phyloP scores from a whole-genome alignment of 2,888 invertebrate species.

The Blera fallax region DNA sequence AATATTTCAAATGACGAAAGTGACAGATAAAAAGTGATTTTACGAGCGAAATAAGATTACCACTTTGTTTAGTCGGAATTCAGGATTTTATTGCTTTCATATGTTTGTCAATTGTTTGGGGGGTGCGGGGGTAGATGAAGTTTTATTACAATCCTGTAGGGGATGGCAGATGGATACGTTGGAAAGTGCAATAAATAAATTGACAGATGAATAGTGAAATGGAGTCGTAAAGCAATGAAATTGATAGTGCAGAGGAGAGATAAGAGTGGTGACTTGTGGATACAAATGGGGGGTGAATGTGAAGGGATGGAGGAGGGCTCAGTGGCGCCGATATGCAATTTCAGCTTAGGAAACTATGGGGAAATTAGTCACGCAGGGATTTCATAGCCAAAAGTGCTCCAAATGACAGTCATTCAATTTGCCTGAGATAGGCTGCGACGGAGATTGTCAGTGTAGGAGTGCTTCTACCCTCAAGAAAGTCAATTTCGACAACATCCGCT shows the following conservation, averaged over 20 bases:
- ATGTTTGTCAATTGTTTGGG: slow-evolving; percentile 41
- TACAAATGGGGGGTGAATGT: neutral
- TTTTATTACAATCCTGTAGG: neutral
- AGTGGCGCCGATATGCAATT: slow-evolving; percentile 9
- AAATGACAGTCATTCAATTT: neutral
- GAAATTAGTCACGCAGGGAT: neutral
- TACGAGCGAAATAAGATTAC: slow-evolving; percentile 57
- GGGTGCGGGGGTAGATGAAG: neutral
- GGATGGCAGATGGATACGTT: neutral
- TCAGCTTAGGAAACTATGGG: neutral
- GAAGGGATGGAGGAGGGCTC: neutral
- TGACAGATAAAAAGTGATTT: slow-evolving; percentile 59
- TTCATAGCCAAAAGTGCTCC: neutral
- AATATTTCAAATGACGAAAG: slow-evolving; percentile 40
- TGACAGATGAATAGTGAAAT: slow-evolving; percentile 13
- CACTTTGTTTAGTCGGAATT: slow-evolving; percentile 56
- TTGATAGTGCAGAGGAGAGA: slow-evolving; percentile 10
- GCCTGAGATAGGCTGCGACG: too few relatives aligned
- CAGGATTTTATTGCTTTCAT: slow-evolving; percentile 48
- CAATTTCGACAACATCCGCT: too few relatives aligned
- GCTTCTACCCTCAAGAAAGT: too few relatives aligned
- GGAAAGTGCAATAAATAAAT: slow-evolving; percentile 32
- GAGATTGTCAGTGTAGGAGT: too few relatives aligned
- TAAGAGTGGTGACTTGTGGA: neutral
- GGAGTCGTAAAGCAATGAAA: slow-evolving; percentile 20